Conservation (phyloP, 2,888 invertebrate species). For the Sacculina carcini region DNA sequence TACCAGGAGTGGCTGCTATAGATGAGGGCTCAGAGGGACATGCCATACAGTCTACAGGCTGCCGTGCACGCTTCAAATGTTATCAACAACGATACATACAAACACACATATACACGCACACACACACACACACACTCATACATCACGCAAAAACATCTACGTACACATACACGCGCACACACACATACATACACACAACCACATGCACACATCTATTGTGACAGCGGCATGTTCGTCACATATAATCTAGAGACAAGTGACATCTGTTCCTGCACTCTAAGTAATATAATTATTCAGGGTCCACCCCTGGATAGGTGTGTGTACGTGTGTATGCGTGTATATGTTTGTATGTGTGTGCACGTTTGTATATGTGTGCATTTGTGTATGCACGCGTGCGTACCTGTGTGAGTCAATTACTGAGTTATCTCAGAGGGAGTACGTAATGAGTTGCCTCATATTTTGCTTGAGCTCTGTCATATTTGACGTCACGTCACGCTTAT, state of each 20-base stretch:
- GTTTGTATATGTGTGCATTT: no score
- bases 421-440: not conserved
- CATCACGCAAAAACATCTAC: not conserved
- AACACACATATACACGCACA: conserved; percentile 9
- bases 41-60: conserved; percentile 6
- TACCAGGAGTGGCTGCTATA: not conserved
- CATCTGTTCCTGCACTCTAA: no score
- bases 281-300: not conserved
- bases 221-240: not conserved
- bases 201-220: not conserved
- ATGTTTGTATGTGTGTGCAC: not conserved
- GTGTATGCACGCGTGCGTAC: no score
- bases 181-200: not conserved
- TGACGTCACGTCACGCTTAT: no score
- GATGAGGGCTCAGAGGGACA: not conserved
- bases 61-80: conserved; percentile 8
- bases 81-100: no score
- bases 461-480: no score
- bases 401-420: not conserved
- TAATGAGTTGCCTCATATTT: no score
- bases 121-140: not conserved
- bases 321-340: conserved; percentile 2
- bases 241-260: no score
- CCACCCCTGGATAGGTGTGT: not conserved
- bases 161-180: not conserved